These are phyloP conservation scores for Pseudachorutes palmiensis DNA, from an alignment of 1,140 invertebrate species.

Conservation along the genomic window DNA sequence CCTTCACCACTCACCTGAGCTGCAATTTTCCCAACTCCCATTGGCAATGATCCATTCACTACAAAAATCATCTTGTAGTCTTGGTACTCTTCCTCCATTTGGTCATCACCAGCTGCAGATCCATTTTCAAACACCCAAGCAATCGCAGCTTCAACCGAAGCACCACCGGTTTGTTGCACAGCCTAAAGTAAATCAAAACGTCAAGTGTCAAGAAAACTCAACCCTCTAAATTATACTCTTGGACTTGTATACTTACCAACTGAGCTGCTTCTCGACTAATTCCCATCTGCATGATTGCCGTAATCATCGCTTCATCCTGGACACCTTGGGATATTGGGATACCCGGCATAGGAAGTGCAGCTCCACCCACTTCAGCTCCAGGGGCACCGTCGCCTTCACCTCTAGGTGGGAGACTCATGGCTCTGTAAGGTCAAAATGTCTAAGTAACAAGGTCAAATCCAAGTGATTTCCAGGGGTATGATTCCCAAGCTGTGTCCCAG, in stretches of 20 bases:
- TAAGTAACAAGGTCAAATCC: too few species aligned
- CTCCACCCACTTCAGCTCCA: constrained; percentile 10
- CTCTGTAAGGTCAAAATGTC: background rate
- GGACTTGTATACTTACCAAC: constrained; percentile 23
- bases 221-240: background rate
- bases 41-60: constrained; percentile 32
- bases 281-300: constrained; percentile 33
- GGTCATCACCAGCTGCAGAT: background rate
- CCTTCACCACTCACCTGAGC: constrained; percentile 28
- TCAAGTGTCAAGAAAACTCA: background rate
- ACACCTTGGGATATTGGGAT: background rate
- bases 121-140: constrained; percentile 37
- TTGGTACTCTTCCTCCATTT: constrained; percentile 21
- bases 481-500: too few species aligned
- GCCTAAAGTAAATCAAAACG: constrained; percentile 21
- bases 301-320: constrained; percentile 26
- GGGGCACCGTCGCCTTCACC: constrained; percentile 30
- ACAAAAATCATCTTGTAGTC: constrained; percentile 38
- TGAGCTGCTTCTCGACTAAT: constrained; percentile 31
- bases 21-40: constrained; percentile 37
- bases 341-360: constrained; percentile 4
- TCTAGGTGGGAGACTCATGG: constrained; percentile 9
- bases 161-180: constrained; percentile 34
- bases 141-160: constrained; percentile 35
- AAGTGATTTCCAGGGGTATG: too few species aligned